Evolutionary conservation across 2,888 invertebrate genomes (phyloP), one percentile per base, ranked within the genome.

Genomic region (Diaphora mendica): DNA sequence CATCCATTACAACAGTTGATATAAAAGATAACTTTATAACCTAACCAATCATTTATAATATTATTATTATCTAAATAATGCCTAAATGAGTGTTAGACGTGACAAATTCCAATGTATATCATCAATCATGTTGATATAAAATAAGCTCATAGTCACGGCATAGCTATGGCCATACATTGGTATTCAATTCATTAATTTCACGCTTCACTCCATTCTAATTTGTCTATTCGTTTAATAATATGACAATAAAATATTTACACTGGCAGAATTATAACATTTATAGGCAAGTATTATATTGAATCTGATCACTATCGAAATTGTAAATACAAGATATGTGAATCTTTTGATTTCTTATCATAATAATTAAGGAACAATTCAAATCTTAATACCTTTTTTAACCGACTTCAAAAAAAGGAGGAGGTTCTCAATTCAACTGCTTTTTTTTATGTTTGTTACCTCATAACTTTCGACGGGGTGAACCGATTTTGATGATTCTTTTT

Each of bases 31-130:
- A 51, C 3, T 23, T 9, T 9, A 17, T 35, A 39, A 62, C 17
- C 26, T 30, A 62, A 42, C 23, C 20, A 13, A 42, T 59, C 23
- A 70, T 44, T 70, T 48, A 64, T 15, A 7, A 15, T n/a, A 51
- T 64, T 35, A 70, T n/a, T 33, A n/a, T 35, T 35, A 64, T 48
- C 26, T 9, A 71, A 65, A 71, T 48, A 64, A 17, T 64, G n/a
- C 20, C 17, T 15, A 20, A 51, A 55, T 42, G n/a, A 11, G 20
- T 51, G 51, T 65, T 55, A 65, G 65, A 9, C 30, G 39, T 64
- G n/a, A 51, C 65, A 35, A 65, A 71, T 73, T 26, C 66, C 17
- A 66, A 62, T 70, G 35, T 23, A 70, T 66, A 44, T 66, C 44
- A 65, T 70, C 66, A 62, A 68, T 48, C 64, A 33, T 39, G 3